A percentile compares a stretch with the other conserved stretches of the same genome.
phyloP scores from a whole-genome alignment of 1,140 invertebrate species.

The Cardiocondyla obscurior region DNA sequence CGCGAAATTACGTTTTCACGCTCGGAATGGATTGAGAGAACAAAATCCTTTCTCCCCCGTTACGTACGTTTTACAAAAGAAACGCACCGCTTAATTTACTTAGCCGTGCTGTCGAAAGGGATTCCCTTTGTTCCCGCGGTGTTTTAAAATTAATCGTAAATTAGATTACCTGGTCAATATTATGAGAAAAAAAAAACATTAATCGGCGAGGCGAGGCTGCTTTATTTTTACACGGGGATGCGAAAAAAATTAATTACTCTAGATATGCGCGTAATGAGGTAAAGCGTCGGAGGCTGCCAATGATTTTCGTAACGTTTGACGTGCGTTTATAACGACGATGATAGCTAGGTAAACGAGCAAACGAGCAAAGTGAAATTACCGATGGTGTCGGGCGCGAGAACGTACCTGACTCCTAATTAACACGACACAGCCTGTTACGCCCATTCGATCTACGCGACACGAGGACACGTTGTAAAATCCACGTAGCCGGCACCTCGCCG shows the following conservation, averaged over 20 bases:
- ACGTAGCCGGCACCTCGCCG: background rate
- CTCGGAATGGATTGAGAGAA: background rate
- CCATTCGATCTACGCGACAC: constrained; percentile 43
- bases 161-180: background rate
- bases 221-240: background rate
- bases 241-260: background rate
- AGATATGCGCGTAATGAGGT: background rate
- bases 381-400: constrained; percentile 28
- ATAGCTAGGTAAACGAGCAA: constrained; percentile 34
- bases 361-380: constrained; percentile 46
- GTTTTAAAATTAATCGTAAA: background rate
- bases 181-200: background rate
- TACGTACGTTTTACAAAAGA: background rate
- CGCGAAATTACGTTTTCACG: background rate
- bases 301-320: background rate
- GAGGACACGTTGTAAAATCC: constrained; percentile 45
- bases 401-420: constrained; percentile 50
- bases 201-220: background rate
- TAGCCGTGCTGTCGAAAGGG: background rate
- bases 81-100: background rate
- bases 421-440: constrained; percentile 53
- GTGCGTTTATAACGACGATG: constrained; percentile 3
- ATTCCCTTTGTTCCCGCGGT: background rate
- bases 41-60: background rate
- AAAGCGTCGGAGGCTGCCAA: background rate